Base-by-base conservation (phyloP, 2,888 invertebrate genomes). In the Alsophila aescularia region DNA sequence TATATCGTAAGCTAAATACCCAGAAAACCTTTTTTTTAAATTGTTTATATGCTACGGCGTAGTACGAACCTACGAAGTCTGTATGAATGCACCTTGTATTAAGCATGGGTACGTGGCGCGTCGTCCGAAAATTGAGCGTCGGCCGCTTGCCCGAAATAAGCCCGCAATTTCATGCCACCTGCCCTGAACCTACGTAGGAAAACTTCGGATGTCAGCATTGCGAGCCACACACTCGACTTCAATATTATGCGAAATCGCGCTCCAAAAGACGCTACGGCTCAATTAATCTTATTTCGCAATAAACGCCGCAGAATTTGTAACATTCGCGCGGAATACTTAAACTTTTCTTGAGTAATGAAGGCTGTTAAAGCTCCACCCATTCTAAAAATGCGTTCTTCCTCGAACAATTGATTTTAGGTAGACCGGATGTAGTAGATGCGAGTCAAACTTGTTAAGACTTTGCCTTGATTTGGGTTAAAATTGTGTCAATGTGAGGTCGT, bases 241-340 rank as follows among this genome's bases (percentile, higher is more conserved):
- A 59, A 66, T 58, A 67, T 73, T 70, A 64, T 55, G 48, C 60
- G 15, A 57, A 62, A 64, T 64, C 58, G 64, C 57, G 55, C 49
- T 41, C 47, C 47, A 37, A 53, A 56, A 52, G 55, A 57, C 51
- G 62, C 60, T 50, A 57, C 52, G 59, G 64, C 64, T 67, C 70
- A 69, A 79, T 78, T 75, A 72, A 76, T 74, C 75, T 75, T 73
- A 69, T 64, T 71, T 69, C 69, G 68, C 70, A 68, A 74, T 73
- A 69, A 77, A 73, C 66, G 72, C 67, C 70, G 61, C 62, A 61
- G 58, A 72, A 76, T 73, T 75, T 70, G 68, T 72, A 64, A 71
- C 62, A 65, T 74, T 65, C 66, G 60, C 65, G 54, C 61, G 47
- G 58, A 64, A 67, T 65, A 72, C 67, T 68, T 61, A 69, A 69